Base-by-base conservation (phyloP, 2,113 vertebrate species). In the Hemicordylus capensis region DNA sequence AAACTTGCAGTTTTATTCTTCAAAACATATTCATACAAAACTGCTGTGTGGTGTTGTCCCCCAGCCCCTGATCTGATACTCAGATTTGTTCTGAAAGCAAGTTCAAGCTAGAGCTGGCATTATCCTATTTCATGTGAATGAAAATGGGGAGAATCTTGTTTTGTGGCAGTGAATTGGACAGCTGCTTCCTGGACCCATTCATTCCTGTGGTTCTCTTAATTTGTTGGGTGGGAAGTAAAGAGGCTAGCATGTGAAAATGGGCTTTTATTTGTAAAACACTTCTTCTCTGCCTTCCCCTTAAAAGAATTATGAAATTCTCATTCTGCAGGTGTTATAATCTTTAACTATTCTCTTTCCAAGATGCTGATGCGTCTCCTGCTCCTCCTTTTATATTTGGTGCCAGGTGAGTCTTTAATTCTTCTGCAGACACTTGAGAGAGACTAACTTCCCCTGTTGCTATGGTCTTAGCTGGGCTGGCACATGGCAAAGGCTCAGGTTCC, bases 381-480 rank as follows among this genome's bases (percentile, higher is more conserved):
- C 2, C 70, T 0, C 75, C 87, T 0, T 94, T 93, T 85, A 69
- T 92, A 44, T 44, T 93, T 78, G 34, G 51, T 10, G 0, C 3
- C 61, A n/a, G 2, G 39, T 34, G 6, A 3, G 83, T 39, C 0
- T 1, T 26, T 1, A 24, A 7, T 48, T 28, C 78, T 37, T n/a
- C 28, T 58, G 61, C 10, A 44, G 39, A 28, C 31, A n/a, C 26
- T 46, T 69, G 2, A 69, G 7, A 69, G 7, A 39, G 31, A 24
- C 20, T 74, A 82, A 81, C 56, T 72, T 24, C 15, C n/a, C n/a
- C 48, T 51, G 48, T 54, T 15, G 17, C 51, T 54, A 54, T 12
- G 14, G 34, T 15, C 12, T 5, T 31, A 75, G 24, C 37, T 17
- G 69, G 48, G 10, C 20, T 69, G 26, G 6, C 63, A 59, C 58